A percentile compares a stretch with the other conserved stretches of the same genome.
Conservation (phyloP, 2,888 invertebrate species). For the Girardia tigrina region DNA sequence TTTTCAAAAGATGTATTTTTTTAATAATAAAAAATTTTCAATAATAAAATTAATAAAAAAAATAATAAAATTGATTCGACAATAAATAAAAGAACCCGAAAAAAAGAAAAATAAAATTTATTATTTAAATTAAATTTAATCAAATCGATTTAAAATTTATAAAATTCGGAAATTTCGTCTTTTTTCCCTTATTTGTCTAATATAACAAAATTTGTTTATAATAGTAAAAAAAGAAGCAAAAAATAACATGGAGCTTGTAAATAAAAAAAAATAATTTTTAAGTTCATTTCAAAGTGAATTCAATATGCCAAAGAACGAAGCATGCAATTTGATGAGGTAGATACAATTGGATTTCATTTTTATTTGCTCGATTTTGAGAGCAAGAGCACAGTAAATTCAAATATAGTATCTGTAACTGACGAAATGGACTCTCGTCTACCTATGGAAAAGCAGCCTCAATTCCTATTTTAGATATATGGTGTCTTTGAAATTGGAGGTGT, state of each 20-base stretch:
- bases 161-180: too few relatives aligned
- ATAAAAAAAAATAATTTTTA: neutral
- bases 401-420: constrained; percentile 19
- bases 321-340: constrained; percentile 23
- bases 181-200: too few relatives aligned
- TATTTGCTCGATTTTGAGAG: constrained; percentile 20
- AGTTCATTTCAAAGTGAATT: neutral
- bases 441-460: constrained; percentile 16
- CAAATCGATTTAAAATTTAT: too few relatives aligned
- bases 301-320: constrained; percentile 23
- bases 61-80: too few relatives aligned
- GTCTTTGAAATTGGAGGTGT: constrained; percentile 23
- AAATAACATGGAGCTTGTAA: neutral
- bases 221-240: too few relatives aligned
- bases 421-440: constrained; percentile 20
- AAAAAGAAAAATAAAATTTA: too few relatives aligned
- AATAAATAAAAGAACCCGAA: too few relatives aligned
- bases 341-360: constrained; percentile 14
- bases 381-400: constrained; percentile 19
- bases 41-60: too few relatives aligned
- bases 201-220: too few relatives aligned
- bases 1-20: too few relatives aligned
- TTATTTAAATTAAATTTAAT: too few relatives aligned
- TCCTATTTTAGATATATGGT: constrained; percentile 23
- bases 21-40: too few relatives aligned